Conservation (phyloP, 1,140 invertebrate genomes). For the Venturia canescens region DNA sequence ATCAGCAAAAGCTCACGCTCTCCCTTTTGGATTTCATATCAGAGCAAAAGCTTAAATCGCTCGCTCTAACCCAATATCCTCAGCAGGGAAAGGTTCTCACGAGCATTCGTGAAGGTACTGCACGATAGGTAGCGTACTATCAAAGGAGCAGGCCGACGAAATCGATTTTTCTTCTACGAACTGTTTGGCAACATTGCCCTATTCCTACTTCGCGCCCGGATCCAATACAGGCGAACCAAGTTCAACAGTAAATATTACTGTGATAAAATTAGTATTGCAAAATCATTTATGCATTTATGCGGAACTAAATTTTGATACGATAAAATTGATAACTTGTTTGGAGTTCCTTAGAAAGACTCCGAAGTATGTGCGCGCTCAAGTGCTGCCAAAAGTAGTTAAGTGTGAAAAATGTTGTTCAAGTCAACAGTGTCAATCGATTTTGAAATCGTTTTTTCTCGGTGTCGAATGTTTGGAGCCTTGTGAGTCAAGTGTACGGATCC, state of each 20-base stretch:
- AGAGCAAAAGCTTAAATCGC: constrained; percentile 7
- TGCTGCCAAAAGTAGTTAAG: no score
- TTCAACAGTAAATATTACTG: not conserved
- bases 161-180: constrained; percentile 23
- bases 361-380: no score
- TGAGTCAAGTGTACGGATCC: no score
- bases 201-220: not conserved
- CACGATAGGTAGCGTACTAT: constrained; percentile 1
- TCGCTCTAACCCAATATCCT: not conserved
- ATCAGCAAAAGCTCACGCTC: not conserved
- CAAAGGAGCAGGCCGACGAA: not conserved
- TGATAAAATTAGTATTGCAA: not conserved
- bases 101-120: constrained; percentile 9
- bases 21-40: not conserved
- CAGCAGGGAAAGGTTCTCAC: constrained; percentile 17
- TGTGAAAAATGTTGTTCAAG: no score
- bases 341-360: no score
- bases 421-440: no score
- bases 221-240: not conserved
- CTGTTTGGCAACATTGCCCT: constrained; percentile 27
- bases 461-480: no score
- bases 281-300: not conserved
- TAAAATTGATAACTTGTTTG: no score
- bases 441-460: no score
- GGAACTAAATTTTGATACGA: no score